Conservation (phyloP, 2,797 vertebrate species). For the Loris lydekkerianus region DNA sequence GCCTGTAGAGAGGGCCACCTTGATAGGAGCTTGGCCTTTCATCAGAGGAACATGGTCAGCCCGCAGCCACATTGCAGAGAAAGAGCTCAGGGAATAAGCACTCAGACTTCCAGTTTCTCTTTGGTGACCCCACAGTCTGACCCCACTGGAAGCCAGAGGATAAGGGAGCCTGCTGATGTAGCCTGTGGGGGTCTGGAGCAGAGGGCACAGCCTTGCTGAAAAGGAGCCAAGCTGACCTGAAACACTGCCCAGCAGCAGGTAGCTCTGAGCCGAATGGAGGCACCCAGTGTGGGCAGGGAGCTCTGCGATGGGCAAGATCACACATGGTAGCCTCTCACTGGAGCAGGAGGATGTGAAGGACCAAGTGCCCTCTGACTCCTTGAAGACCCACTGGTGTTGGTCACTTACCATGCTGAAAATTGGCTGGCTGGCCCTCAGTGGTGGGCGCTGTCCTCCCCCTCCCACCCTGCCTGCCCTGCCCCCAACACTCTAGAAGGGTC, state of each 20-base stretch:
- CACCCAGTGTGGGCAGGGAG: background rate
- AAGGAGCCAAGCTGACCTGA: background rate
- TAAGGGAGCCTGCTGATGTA: background rate
- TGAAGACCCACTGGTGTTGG: background rate
- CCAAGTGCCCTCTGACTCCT: background rate
- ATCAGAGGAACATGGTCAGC: background rate
- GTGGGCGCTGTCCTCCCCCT: background rate
- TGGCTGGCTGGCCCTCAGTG: background rate
- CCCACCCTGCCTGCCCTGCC: background rate
- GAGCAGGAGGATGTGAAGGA: background rate
- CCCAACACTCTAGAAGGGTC: background rate
- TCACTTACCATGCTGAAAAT: background rate
- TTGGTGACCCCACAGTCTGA: background rate
- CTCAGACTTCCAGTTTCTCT: background rate
- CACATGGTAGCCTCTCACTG: background rate
- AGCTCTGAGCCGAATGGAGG: background rate
- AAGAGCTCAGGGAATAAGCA: background rate
- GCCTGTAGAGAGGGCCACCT: background rate
- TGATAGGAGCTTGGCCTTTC: background rate
- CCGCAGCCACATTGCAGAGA: background rate
- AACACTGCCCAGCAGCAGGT: background rate
- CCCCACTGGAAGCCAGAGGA: background rate
- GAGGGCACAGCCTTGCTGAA: background rate
- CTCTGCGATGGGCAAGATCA: background rate
- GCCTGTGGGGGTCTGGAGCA: background rate